These are phyloP conservation scores for Apomyelois bistriatella DNA, from an alignment of 2,888 invertebrate genomes.

Conservation along the genomic window DNA sequence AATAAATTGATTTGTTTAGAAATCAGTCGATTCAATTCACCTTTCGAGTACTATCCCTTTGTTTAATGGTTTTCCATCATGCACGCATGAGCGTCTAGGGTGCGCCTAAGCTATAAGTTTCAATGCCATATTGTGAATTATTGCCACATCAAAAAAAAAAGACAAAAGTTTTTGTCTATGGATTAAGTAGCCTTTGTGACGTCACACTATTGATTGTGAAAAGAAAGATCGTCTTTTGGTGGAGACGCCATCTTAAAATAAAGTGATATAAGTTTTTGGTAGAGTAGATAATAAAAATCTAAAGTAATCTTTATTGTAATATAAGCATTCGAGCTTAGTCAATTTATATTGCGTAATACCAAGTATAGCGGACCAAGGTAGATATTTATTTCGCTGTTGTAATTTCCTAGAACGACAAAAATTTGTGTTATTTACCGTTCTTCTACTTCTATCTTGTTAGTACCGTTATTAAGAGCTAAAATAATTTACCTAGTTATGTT, in stretches of 20 bases:
- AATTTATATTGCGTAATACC: slow-evolving; percentile 73
- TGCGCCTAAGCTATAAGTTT: no score
- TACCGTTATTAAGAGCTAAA: slow-evolving; percentile 57
- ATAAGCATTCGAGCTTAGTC: slow-evolving; percentile 62
- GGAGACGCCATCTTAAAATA: slow-evolving; percentile 79
- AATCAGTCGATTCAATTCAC: no score
- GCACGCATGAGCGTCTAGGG: no score
- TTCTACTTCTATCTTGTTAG: slow-evolving; percentile 50
- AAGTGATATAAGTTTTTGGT: slow-evolving; percentile 82
- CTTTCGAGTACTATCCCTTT: no score
- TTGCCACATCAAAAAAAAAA: no score
- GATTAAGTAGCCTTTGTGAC: slow-evolving; percentile 54
- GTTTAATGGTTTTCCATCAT: no score
- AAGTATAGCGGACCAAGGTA: slow-evolving; percentile 91
- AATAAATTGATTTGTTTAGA: no score
- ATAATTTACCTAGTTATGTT: slow-evolving; percentile 27
- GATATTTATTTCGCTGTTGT: slow-evolving; percentile 72
- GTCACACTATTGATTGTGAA: slow-evolving; percentile 74
- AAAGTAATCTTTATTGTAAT: slow-evolving; percentile 71
- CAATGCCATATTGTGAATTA: no score
- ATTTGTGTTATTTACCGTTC: slow-evolving; percentile 74
- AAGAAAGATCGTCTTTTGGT: slow-evolving; percentile 73
- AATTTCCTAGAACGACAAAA: slow-evolving; percentile 47
- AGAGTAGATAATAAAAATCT: slow-evolving; percentile 77
- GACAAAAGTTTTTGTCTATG: no score